Conservation (phyloP, 2,888 invertebrate species). For the Perizoma flavofasciatum region DNA sequence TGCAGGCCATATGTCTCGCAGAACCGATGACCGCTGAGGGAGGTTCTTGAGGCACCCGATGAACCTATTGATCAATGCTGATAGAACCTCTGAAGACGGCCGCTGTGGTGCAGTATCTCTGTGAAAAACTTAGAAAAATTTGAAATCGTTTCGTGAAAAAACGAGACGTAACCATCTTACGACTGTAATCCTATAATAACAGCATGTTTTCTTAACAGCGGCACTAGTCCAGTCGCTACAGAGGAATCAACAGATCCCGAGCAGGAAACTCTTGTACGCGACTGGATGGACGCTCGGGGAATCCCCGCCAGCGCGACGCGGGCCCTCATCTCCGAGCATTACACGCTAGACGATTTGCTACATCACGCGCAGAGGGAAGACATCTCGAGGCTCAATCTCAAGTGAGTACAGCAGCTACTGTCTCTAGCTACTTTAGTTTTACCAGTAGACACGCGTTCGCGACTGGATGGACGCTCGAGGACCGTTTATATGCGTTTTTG, state of each 20-base stretch:
- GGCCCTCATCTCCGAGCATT: slow-evolving; percentile 89
- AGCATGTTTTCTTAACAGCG: slow-evolving; percentile 25
- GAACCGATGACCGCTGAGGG: no score
- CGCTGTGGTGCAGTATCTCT: no score
- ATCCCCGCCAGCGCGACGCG: slow-evolving; percentile 87
- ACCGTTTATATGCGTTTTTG: no score
- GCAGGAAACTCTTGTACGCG: slow-evolving; percentile 74
- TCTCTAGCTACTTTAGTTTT: slow-evolving; percentile 15
- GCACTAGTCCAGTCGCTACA: slow-evolving; percentile 37
- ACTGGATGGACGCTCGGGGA: slow-evolving; percentile 89
- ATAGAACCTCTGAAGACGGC: no score
- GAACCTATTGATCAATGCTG: no score
- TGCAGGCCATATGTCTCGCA: no score
- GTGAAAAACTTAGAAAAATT: no score
- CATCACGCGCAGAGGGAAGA: slow-evolving; percentile 92
- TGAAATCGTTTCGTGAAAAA: no score
- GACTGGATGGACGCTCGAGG: slow-evolving; percentile 85
- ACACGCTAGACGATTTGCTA: slow-evolving; percentile 91
- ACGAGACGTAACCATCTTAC: no score
- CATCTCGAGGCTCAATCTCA: slow-evolving; percentile 89
- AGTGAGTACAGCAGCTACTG: slow-evolving; percentile 77
- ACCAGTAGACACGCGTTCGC: slow-evolving; percentile 72
- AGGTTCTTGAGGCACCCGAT: no score
- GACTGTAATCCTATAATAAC: no score
- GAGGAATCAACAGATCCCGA: slow-evolving; percentile 42